A percentile compares a stretch with the other conserved stretches of the same genome.
These are phyloP conservation scores for Eretmocerus hayati DNA, from an alignment of 2,888 invertebrate genomes.

Conservation along the genomic window DNA sequence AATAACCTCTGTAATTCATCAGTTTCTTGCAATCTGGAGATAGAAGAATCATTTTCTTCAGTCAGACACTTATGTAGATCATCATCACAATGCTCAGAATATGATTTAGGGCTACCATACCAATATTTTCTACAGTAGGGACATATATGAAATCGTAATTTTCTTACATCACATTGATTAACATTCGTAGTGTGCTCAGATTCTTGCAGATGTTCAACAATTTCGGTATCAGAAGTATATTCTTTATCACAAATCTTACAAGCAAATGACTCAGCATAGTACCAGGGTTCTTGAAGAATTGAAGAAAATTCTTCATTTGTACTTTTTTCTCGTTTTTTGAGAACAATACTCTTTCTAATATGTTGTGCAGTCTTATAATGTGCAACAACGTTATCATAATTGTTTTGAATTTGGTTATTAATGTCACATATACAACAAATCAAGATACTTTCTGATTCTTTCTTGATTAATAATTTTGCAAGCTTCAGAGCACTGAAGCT, in stretches of 20 bases:
- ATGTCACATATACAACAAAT: constrained; percentile 3
- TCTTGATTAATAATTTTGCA: constrained; percentile 2
- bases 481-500: constrained; percentile 5
- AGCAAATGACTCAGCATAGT: constrained; percentile 24
- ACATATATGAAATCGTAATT: constrained; percentile 14
- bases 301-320: no score
- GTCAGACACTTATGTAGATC: constrained; percentile 9
- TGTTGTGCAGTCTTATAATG: neutral
- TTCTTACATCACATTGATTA: constrained; percentile 18
- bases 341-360: neutral
- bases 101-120: constrained; percentile 7
- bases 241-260: constrained; percentile 21
- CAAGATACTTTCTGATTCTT: constrained; percentile 1
- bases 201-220: no score
- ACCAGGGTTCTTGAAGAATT: constrained; percentile 20
- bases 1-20: constrained; percentile 16
- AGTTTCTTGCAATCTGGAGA: constrained; percentile 20
- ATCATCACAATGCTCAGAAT: neutral
- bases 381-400: neutral
- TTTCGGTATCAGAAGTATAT: constrained; percentile 20
- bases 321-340: no score
- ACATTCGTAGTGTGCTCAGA: constrained; percentile 11
- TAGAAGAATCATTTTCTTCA: constrained; percentile 20
- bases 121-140: constrained; percentile 4
- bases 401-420: constrained; percentile 1